Evolutionary conservation across 2,113 vertebrate genomes (phyloP).

Genomic region (Vicugna pacos): DNA sequence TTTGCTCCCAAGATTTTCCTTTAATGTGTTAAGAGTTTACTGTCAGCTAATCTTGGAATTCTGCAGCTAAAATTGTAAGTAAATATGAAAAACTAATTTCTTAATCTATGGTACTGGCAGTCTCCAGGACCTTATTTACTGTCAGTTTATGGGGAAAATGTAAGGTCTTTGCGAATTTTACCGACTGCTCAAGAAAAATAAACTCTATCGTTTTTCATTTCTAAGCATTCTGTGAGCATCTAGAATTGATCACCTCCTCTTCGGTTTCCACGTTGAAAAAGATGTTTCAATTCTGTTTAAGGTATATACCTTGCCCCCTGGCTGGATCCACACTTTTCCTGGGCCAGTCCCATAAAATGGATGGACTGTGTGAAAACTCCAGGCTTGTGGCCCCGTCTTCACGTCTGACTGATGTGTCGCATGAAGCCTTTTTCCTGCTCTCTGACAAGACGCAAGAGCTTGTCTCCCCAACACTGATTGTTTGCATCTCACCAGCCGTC

Average conservation of each 20-base stretch:
- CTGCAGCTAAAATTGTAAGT: neutral
- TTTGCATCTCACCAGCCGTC: neutral
- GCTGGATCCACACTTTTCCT: neutral
- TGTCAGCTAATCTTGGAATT: neutral
- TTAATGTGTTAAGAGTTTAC: conserved; percentile 2
- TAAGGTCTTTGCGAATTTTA: conserved; percentile 13
- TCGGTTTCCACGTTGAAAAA: conserved; percentile 21
- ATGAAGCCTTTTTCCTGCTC: neutral
- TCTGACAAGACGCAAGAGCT: neutral
- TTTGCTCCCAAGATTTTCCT: neutral
- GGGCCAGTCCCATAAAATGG: neutral
- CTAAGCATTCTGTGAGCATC: neutral
- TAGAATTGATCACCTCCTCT: neutral
- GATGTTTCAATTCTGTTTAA: conserved; percentile 40
- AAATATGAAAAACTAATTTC: conserved; percentile 13
- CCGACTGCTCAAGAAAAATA: conserved; percentile 19
- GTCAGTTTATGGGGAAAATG: conserved; percentile 19
- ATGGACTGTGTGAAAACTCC: neutral
- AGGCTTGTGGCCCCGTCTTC: neutral
- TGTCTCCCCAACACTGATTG: neutral
- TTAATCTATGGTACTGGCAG: neutral
- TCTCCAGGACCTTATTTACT: neutral
- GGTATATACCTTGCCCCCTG: neutral
- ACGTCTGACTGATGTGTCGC: neutral
- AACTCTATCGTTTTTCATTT: neutral